phyloP scores from a whole-genome alignment of 2,888 invertebrate genomes.

The Eumacrocentrus americanus region DNA sequence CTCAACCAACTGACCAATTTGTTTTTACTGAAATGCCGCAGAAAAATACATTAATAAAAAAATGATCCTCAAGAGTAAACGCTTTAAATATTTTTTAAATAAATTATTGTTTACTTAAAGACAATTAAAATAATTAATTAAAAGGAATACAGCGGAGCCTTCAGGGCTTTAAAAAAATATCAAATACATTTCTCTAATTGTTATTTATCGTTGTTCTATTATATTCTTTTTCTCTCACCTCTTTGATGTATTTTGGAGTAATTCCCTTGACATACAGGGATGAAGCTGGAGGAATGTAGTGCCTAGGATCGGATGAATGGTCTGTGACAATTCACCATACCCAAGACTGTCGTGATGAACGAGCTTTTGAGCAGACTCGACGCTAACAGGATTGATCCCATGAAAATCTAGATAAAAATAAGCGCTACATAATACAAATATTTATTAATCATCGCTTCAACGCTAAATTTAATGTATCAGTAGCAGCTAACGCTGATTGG shows the following conservation, averaged over 20 bases:
- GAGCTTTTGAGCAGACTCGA: slow-evolving; percentile 48
- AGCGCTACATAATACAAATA: too few relatives aligned
- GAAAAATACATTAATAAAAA: too few relatives aligned
- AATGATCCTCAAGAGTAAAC: too few relatives aligned
- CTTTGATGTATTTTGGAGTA: slow-evolving; percentile 44
- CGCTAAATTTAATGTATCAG: too few relatives aligned
- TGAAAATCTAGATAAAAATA: slow-evolving; percentile 48
- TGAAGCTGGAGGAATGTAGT: slow-evolving; percentile 54
- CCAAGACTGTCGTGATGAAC: slow-evolving; percentile 36
- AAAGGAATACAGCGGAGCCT: too few relatives aligned
- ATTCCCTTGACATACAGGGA: slow-evolving; percentile 54
- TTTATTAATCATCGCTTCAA: too few relatives aligned
- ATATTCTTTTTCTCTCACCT: slow-evolving; percentile 50
- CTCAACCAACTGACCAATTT: slow-evolving; percentile 58
- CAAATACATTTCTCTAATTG: too few relatives aligned
- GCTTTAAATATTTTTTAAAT: slow-evolving; percentile 4
- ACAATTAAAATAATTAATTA: too few relatives aligned
- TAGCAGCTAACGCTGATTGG: too few relatives aligned
- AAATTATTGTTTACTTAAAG: slow-evolving; percentile 19
- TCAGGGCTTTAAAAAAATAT: too few relatives aligned
- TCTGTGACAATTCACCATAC: slow-evolving; percentile 55
- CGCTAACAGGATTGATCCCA: slow-evolving; percentile 52
- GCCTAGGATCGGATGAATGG: slow-evolving; percentile 55
- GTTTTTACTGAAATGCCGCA: slow-evolving; percentile 49
- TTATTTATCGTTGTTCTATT: too few relatives aligned